Conservation (phyloP, 2,113 vertebrate species). For the Tragelaphus scriptus region DNA sequence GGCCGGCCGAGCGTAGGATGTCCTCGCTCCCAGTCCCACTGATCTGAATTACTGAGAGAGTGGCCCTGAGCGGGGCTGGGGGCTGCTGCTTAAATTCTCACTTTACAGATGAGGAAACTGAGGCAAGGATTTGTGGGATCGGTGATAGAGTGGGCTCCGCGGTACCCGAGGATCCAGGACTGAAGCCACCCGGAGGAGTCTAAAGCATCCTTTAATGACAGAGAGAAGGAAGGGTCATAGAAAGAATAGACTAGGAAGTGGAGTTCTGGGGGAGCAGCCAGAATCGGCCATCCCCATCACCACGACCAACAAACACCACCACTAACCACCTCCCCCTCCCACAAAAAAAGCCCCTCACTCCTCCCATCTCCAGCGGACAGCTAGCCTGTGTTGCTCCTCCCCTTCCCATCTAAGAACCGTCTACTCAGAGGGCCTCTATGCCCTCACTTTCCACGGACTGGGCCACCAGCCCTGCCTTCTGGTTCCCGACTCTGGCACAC, state of each 20-base stretch:
- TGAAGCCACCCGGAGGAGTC: background rate
- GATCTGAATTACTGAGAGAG: background rate
- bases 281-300: background rate
- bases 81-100: background rate
- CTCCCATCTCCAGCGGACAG: background rate
- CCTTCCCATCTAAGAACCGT: background rate
- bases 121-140: background rate
- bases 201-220: background rate
- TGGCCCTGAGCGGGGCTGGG: no score
- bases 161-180: background rate
- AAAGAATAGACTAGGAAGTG: background rate
- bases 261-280: background rate
- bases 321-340: no score
- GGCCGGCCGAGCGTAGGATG: background rate
- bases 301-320: background rate
- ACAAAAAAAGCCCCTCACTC: background rate
- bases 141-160: background rate
- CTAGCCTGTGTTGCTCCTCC: background rate
- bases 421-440: background rate
- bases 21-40: background rate
- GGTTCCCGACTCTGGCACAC: background rate
- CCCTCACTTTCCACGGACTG: background rate
- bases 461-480: background rate
- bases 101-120: background rate
- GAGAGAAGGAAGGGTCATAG: rapidly evolving